Percentiles rank a stretch among this genome's conserved stretches.
Conservation (phyloP, 1,140 invertebrate species). For the Lineus longissimus region DNA sequence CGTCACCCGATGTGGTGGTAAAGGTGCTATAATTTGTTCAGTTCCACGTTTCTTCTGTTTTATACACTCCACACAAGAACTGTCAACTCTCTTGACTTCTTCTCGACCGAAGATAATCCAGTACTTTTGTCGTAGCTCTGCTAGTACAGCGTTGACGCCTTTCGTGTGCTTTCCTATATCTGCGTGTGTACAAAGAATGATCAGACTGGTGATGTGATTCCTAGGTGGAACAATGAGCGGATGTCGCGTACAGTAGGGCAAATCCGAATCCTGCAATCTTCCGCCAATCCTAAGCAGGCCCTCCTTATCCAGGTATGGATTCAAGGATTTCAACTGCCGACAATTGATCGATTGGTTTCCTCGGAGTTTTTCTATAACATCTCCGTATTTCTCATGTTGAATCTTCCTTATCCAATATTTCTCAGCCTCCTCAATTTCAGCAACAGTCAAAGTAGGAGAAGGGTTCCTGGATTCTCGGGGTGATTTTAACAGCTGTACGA, state of each 20-base stretch:
- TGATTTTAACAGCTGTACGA: no score
- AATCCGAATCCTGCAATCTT: background rate
- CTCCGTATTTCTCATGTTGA: background rate
- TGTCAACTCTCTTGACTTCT: background rate
- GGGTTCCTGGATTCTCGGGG: no score
- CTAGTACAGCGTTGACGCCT: background rate
- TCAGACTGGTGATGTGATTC: background rate
- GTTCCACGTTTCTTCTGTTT: background rate
- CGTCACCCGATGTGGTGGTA: background rate
- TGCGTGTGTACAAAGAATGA: background rate
- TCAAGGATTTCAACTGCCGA: background rate
- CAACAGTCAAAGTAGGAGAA: no score
- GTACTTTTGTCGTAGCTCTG: background rate
- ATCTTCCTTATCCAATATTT: background rate
- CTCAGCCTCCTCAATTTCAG: no score
- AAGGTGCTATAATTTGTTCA: background rate
- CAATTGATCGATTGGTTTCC: no score
- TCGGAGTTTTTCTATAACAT: background rate
- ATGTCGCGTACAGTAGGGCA: background rate
- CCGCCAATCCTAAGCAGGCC: background rate
- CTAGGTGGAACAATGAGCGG: background rate
- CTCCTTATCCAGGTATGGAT: background rate
- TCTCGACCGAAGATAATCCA: background rate
- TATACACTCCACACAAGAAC: background rate
- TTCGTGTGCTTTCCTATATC: background rate